Conservation (phyloP, 2,113 vertebrate species). For the Tragulus kanchil region DNA sequence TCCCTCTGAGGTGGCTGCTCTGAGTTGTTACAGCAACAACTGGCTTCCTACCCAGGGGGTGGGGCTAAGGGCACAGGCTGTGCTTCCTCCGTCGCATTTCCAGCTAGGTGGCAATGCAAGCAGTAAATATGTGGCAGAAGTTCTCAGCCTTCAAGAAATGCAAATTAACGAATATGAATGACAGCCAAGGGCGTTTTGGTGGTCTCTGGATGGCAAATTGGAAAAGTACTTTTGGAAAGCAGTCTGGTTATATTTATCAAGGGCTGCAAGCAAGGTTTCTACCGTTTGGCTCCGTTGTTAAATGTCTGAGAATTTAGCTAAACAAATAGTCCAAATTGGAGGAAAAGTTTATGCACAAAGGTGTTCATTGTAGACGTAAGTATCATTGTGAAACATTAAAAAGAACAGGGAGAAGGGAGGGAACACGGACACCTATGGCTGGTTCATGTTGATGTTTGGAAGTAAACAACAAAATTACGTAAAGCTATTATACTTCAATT, state of each 20-base stretch:
- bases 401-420: no score
- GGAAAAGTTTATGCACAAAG: not conserved
- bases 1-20: no score
- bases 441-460: no score
- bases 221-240: not conserved
- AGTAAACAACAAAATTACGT: no score
- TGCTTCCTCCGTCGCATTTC: not conserved
- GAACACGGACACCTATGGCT: no score
- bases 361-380: not conserved
- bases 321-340: not conserved
- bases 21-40: not conserved
- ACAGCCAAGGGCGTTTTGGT: not conserved
- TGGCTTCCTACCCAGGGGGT: not conserved
- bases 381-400: not conserved
- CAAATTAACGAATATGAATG: not conserved
- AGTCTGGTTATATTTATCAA: not conserved
- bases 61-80: not conserved
- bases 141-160: not conserved
- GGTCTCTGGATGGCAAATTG: not conserved
- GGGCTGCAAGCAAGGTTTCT: not conserved
- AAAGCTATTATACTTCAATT: no score
- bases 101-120: not conserved
- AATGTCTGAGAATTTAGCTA: not conserved
- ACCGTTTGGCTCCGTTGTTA: not conserved
- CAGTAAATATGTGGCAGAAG: not conserved